Base-by-base conservation (phyloP, 2,113 vertebrate genomes). In the Fulmarus glacialis region DNA sequence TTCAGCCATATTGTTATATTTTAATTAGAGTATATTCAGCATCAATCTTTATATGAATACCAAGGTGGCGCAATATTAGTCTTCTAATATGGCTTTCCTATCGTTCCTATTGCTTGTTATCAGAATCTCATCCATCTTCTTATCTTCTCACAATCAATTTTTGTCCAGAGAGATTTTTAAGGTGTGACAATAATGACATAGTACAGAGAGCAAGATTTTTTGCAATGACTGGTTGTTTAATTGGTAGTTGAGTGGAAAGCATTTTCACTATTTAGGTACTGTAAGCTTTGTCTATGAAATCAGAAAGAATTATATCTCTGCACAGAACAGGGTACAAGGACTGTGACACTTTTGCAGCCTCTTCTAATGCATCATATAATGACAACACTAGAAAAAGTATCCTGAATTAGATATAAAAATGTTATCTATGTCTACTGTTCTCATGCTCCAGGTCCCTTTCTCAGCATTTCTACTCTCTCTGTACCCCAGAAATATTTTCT, bases 101-200 rank as follows among this genome's bases (percentile, higher is more conserved):
- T 16, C 36, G 70, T 62, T 87, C 60, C n/a, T 62, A 1, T 59
- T 70, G 23, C 21, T 88, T 70, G 15, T 84, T 66, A 38, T 52
- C 36, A 82, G 29, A 62, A 56, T 81, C 15, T 71, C 27, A 90
- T 43, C 43, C 34, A 78, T 13, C 4, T 87, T 72, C n/a, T 63
- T 78, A 21, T 20, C 13, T 11, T 48, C 18, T 87, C 29, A 53
- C 30, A 58, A 1, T 6, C 0, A 0, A 4, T 67, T 24, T 68
- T 82, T 30, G 12, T 71, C 16, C 30, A 24, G 56, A 71, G 30
- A 82, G 29, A 36, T 93, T 82, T 62, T 87, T 82, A 74, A 70
- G 11, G 5, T 50, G 7, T 40, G 30, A 43, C 9, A 77, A 23
- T 77, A 72, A 47, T 34, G 13, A 38, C 22, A 30, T 4, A 52